A percentile compares a stretch with the other conserved stretches of the same genome.
Evolutionary conservation across 92 coral and sea anemone genomes (phyloP).

Genomic region (Heteractis magnifica): DNA sequence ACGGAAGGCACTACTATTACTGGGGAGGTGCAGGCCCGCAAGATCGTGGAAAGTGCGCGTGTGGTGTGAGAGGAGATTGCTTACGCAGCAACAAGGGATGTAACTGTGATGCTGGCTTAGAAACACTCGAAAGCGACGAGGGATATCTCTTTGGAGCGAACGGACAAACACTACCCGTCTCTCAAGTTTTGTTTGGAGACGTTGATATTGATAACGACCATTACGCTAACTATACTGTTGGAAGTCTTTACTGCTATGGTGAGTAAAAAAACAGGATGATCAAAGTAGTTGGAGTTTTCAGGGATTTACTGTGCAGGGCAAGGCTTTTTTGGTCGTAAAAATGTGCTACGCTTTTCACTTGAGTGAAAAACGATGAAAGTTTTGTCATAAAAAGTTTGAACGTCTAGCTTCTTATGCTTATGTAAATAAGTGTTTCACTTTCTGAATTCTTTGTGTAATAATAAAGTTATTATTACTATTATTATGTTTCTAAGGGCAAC

Average conservation of each 20-base stretch:
- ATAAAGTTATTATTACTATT: too few species aligned
- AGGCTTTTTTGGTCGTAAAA: background rate
- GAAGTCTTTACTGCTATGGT: conserved; percentile 72
- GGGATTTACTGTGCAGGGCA: background rate
- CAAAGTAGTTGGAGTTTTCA: background rate
- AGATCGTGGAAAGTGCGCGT: conserved; percentile 56
- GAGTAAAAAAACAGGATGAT: background rate
- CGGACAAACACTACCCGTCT: conserved; percentile 61
- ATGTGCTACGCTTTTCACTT: too few species aligned
- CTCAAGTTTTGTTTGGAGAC: conserved; percentile 67
- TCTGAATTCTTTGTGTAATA: too few species aligned
- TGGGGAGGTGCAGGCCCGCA: conserved; percentile 76
- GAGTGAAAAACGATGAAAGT: too few species aligned
- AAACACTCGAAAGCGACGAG: conserved; percentile 53
- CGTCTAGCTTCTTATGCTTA: too few species aligned
- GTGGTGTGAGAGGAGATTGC: conserved; percentile 60
- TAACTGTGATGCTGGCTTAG: conserved; percentile 71
- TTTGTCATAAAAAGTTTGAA: too few species aligned
- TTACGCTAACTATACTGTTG: conserved; percentile 78
- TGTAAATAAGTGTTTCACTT: too few species aligned
- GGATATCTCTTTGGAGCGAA: conserved; percentile 55
- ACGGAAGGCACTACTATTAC: conserved; percentile 60
- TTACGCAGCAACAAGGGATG: conserved; percentile 41
- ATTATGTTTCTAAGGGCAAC: too few species aligned
- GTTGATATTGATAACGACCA: conserved; percentile 34